phyloP scores from a whole-genome alignment of 92 coral and sea anemone species.

The Diadumene lineata region DNA sequence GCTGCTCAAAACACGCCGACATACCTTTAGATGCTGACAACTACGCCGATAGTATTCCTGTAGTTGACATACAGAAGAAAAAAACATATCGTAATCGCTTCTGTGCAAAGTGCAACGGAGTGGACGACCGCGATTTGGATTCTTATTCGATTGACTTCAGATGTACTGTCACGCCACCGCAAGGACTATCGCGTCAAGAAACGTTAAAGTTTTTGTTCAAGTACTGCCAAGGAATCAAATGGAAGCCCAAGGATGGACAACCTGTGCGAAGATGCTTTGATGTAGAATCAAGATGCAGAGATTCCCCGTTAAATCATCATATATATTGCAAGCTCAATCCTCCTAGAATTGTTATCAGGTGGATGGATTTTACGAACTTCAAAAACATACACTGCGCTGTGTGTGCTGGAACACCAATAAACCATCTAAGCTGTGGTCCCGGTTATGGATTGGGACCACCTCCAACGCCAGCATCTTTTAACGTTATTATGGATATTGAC shows the following conservation, averaged over 20 bases:
- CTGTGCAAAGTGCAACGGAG: slow-evolving; percentile 34
- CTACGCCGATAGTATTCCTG: slow-evolving; percentile 20
- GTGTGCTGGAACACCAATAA: not conserved
- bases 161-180: slow-evolving; percentile 32
- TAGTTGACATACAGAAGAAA: slow-evolving; percentile 11
- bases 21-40: not conserved
- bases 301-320: not conserved
- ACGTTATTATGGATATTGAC: not conserved
- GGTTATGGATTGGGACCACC: not conserved
- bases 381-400: not conserved
- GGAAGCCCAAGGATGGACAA: slow-evolving; percentile 6
- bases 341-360: not conserved
- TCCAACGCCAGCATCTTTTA: slow-evolving; percentile 7
- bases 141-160: slow-evolving; percentile 7
- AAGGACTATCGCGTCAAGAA: not conserved
- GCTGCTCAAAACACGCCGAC: not conserved
- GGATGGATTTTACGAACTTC: not conserved
- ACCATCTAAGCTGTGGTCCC: not conserved
- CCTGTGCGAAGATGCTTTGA: not conserved
- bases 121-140: not conserved
- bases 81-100: slow-evolving; percentile 12
- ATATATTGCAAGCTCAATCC: not conserved
- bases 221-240: not conserved
- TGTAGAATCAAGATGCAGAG: not conserved
- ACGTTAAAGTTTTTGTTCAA: slow-evolving; percentile 19